Evolutionary conservation across 2,888 invertebrate genomes (phyloP).

Genomic region (Amphipoea lucens): DNA sequence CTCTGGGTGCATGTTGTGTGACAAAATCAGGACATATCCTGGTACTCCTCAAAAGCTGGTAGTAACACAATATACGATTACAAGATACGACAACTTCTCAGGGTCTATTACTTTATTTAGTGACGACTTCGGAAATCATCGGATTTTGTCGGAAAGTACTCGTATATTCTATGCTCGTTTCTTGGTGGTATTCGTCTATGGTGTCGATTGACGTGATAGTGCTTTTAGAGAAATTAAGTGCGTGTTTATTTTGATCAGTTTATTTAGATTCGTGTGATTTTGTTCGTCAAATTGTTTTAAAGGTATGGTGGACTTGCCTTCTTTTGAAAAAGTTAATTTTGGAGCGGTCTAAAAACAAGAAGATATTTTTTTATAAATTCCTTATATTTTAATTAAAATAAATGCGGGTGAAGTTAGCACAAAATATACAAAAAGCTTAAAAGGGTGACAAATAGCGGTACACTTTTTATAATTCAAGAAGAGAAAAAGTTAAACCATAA

Average conservation of each 20-base stretch:
- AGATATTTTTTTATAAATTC: background rate
- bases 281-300: background rate
- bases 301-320: background rate
- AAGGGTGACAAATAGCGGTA: conserved; percentile 12
- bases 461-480: conserved; percentile 14
- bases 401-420: conserved; percentile 10
- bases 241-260: conserved; percentile 54
- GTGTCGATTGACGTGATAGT: conserved; percentile 61
- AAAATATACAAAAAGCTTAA: conserved; percentile 10
- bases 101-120: conserved; percentile 74
- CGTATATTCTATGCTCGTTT: conserved; percentile 47
- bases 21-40: conserved; percentile 35
- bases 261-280: conserved; percentile 39
- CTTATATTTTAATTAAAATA: background rate
- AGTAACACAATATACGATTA: conserved; percentile 80
- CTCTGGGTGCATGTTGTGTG: too few species aligned
- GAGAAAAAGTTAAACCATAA: conserved; percentile 29
- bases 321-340: background rate
- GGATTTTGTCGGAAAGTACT: conserved; percentile 40
- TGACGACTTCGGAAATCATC: conserved; percentile 67
- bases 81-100: conserved; percentile 64
- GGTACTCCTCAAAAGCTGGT: conserved; percentile 41
- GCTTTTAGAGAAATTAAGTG: conserved; percentile 39
- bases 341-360: background rate
- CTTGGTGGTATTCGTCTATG: conserved; percentile 61